Evolutionary conservation across 2,888 invertebrate species (phyloP).

Genomic region (Neria commutata): DNA sequence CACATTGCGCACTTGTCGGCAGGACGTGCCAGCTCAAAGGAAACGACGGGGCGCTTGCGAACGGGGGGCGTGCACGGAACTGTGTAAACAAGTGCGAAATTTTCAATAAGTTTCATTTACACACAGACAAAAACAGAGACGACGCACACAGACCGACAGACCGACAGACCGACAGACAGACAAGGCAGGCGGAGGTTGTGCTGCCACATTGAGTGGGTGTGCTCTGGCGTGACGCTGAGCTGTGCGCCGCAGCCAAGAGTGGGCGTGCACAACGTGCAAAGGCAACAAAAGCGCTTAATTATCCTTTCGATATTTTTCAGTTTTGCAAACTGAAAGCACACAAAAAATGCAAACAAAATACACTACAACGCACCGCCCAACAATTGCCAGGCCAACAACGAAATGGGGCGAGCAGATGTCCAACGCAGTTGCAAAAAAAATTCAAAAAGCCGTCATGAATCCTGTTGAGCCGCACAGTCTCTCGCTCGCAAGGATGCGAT

Average conservation of each 20-base stretch:
- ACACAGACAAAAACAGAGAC: too few species aligned
- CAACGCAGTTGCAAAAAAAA: neutral
- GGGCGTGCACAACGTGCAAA: conserved; percentile 8
- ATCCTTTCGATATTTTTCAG: conserved; percentile 11
- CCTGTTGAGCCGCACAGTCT: neutral
- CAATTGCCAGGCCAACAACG: neutral
- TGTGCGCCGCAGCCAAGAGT: too few species aligned
- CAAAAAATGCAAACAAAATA: neutral
- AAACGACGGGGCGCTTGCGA: too few species aligned
- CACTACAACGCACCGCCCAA: neutral
- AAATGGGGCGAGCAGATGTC: neutral
- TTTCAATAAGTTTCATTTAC: neutral
- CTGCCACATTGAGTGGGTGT: too few species aligned
- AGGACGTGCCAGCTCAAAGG: too few species aligned
- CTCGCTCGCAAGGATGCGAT: neutral
- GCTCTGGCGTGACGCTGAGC: too few species aligned
- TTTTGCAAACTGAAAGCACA: neutral
- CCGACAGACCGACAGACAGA: too few species aligned
- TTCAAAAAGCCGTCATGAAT: neutral
- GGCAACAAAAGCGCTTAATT: conserved; percentile 16
- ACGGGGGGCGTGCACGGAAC: neutral
- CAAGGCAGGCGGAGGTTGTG: too few species aligned
- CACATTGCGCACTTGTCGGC: too few species aligned
- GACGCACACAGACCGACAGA: too few species aligned
- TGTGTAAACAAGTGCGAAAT: neutral